Conservation (phyloP, 2,113 vertebrate species). For the Rhinichthys klamathensis region DNA sequence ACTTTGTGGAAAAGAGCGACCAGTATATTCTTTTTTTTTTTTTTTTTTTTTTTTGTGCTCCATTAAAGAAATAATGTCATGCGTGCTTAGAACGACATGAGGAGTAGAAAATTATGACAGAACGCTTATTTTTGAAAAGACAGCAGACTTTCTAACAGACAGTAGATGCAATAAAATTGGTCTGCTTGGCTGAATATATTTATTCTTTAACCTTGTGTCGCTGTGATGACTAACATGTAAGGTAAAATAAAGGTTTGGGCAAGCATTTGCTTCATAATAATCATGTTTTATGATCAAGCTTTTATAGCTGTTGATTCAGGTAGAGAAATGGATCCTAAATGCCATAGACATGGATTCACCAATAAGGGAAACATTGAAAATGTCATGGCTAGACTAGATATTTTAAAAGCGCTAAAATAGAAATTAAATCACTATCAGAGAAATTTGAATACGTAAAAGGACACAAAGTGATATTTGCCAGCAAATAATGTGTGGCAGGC, state of each 20-base stretch:
- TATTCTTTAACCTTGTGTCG: constrained; percentile 14
- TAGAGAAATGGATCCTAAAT: constrained; percentile 70
- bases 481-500: constrained; percentile 55
- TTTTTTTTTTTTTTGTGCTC: background rate
- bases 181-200: constrained; percentile 47
- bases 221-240: constrained; percentile 42
- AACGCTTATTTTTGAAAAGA: background rate
- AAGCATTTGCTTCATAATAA: constrained; percentile 66
- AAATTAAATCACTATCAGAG: constrained; percentile 71
- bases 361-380: constrained; percentile 71
- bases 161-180: background rate
- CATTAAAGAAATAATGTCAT: background rate
- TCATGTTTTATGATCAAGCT: constrained; percentile 69
- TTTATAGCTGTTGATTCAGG: constrained; percentile 70
- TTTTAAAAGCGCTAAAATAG: constrained; percentile 71
- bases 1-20: background rate
- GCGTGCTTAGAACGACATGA: background rate
- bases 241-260: constrained; percentile 44
- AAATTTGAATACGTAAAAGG: constrained; percentile 65
- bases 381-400: constrained; percentile 75
- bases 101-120: background rate
- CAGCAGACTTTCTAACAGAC: background rate
- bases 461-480: constrained; percentile 58
- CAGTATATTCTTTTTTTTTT: background rate
- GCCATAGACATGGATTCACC: constrained; percentile 72